Conservation (phyloP, 2,888 invertebrate genomes). For the Aleiodes alternator region DNA sequence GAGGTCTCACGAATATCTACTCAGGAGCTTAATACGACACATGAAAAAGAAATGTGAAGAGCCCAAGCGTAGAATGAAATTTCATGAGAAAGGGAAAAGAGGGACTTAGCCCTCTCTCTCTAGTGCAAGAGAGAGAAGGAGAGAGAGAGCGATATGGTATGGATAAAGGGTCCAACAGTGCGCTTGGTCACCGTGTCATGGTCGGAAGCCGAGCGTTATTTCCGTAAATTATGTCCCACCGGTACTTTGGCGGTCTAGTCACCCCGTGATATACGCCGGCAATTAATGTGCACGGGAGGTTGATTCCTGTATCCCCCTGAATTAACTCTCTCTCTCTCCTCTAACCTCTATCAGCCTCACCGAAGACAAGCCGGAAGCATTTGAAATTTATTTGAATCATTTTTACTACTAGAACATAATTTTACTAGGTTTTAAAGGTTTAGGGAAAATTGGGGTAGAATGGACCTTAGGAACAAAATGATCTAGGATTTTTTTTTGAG, state of each 20-base stretch:
- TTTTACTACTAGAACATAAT: neutral
- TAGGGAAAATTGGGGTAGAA: too few species aligned
- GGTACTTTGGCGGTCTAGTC: constrained; percentile 44
- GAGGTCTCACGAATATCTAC: constrained; percentile 13
- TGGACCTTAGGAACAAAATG: too few species aligned
- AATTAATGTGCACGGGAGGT: constrained; percentile 64
- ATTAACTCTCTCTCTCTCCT: constrained; percentile 1
- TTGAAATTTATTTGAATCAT: constrained; percentile 8
- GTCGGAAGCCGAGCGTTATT: constrained; percentile 44
- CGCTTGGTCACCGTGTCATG: constrained; percentile 47
- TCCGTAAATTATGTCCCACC: constrained; percentile 50
- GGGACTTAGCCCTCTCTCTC: neutral
- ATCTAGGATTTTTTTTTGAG: too few species aligned
- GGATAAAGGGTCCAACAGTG: constrained; percentile 42
- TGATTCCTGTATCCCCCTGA: constrained; percentile 44
- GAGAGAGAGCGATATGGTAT: constrained; percentile 28
- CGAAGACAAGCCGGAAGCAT: neutral
- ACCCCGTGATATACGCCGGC: constrained; percentile 65
- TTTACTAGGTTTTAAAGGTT: neutral
- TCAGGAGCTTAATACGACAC: constrained; percentile 11
- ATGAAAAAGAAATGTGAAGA: constrained; percentile 57
- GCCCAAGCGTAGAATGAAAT: constrained; percentile 23
- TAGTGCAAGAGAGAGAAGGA: neutral
- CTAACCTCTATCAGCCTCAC: neutral
- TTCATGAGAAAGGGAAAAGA: constrained; percentile 18